Base-by-base conservation (phyloP, 2,888 invertebrate genomes). In the Drosophila sordidula region DNA sequence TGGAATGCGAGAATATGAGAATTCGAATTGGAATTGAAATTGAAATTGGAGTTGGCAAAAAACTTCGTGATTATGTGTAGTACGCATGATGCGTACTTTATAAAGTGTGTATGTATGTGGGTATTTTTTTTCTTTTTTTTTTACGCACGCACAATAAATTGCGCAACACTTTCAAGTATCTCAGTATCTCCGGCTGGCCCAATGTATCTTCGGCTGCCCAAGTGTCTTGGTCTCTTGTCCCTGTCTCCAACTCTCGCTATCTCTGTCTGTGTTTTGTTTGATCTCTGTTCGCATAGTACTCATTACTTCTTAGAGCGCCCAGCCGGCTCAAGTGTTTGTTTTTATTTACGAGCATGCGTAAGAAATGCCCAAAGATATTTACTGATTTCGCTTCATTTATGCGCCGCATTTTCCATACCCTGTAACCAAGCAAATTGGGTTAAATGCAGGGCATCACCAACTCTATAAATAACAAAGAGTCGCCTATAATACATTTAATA, bases 291-390 rank as follows among this genome's bases (percentile, higher is more conserved):
- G 42, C 41, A 18, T 38, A 49, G 61, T 64, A 54, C 45, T 56
- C 59, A 57, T 56, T 58, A 56, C 56, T 47, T 49, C 54, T 54
- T 54, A 61, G 54, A 67, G 70, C 55, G 49, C 22, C 62, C 74
- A 57, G 63, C 56, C 67, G 59, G 57, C 78, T 79, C 79, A 79
- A 79, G 79, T 79, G 80, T 75, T 78, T 72, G 64, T 54, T 73
- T 67, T 71, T 66, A 74, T 79, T 79, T 78, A 78, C 75, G 79
- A 75, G 55, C 58, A 51, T 65, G 57, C 64, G 58, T 70, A 70
- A 34, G 63, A 62, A 57, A 72, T 72, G 71, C 47, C 38, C 26
- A 38, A 54, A 38, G 50, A 52, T 34, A 25, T 47, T 56, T 50
- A 50, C 22, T 14, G 12, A 29, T 39, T 57, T 12, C 34, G 11